Percentiles rank a stretch among this genome's conserved stretches.
phyloP scores from a whole-genome alignment of 2,113 vertebrate species.

The Rafetus swinhoei region DNA sequence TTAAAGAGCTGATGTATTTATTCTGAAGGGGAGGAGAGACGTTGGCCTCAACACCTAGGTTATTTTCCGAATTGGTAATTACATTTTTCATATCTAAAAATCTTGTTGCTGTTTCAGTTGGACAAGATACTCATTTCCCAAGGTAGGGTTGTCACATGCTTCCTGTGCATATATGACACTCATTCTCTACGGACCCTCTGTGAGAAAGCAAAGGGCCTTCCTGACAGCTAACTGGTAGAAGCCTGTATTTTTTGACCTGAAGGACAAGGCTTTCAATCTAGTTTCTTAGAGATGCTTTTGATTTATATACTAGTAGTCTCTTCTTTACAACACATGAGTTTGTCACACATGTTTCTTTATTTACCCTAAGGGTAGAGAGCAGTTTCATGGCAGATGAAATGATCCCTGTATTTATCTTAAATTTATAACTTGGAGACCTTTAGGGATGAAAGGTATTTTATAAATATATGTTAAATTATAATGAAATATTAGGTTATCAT shows the following conservation, averaged over 20 bases:
- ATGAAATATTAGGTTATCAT: not conserved
- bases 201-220: not conserved
- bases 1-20: not conserved
- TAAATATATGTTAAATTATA: not conserved
- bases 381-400: not conserved
- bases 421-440: not conserved
- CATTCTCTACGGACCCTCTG: not conserved
- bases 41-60: not conserved
- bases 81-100: constrained; percentile 1
- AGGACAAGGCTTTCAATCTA: not conserved
- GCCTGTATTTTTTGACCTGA: not conserved
- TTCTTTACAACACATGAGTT: not conserved
- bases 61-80: not conserved
- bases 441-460: not conserved
- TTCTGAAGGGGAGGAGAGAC: not conserved
- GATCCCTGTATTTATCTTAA: not conserved
- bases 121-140: not conserved
- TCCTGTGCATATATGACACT: not conserved
- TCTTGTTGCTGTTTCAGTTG: not conserved
- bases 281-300: not conserved
- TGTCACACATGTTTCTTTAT: not conserved
- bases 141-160: not conserved
- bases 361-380: not conserved
- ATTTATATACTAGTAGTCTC: not conserved
- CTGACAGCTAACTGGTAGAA: not conserved